Base-by-base conservation (phyloP, 2,797 vertebrate genomes). In the Mareca penelope region DNA sequence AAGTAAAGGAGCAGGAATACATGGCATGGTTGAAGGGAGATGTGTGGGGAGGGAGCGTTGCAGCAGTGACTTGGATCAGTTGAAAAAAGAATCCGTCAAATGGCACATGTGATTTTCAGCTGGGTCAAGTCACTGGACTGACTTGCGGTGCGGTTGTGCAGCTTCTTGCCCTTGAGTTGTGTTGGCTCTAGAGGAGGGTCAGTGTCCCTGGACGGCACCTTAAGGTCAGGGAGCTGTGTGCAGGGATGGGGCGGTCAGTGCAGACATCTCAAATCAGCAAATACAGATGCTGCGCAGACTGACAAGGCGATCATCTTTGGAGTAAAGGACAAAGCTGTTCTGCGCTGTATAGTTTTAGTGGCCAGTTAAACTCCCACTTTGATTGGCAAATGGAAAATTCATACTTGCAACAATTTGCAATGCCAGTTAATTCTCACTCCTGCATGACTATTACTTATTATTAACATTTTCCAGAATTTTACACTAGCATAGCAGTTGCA, bases 231-330 rank as follows among this genome's bases (percentile, higher is more conserved):
- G 29, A 24, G 53, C 65, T 22, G 28, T 16, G 0, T 5, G 12
- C 21, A 8, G 37, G 61, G 78, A 16, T 4, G 4, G 78, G 53
- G 59, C 3, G 26, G 17, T 56, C 37, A 59, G 68, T 17, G 40
- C 40, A 42, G 40, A 42, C 40, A 42, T 42, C 40, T 42, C 40
- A 42, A 42, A 42, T 42, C 40, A 42, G 40, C 40, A 17, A 9
- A 42, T 42, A 42, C 40, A 26, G 31, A 44, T 23, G 26, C 59
- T 80, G 70, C 5, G 0, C 35, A 0, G 1, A 6, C 31, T 3
- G 23, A 10, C 10, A 6, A 48, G 18, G 29, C 6, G 4, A 1
- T 29, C 37, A 0, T 2, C 0, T 5, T 10, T 35, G 1, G 31
- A 4, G 64, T 3, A 8, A 33, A 3, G 35, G 29, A 1, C 1